Evolutionary conservation across 2,888 invertebrate genomes (phyloP).

Genomic region (Catotricha subobsoleta): DNA sequence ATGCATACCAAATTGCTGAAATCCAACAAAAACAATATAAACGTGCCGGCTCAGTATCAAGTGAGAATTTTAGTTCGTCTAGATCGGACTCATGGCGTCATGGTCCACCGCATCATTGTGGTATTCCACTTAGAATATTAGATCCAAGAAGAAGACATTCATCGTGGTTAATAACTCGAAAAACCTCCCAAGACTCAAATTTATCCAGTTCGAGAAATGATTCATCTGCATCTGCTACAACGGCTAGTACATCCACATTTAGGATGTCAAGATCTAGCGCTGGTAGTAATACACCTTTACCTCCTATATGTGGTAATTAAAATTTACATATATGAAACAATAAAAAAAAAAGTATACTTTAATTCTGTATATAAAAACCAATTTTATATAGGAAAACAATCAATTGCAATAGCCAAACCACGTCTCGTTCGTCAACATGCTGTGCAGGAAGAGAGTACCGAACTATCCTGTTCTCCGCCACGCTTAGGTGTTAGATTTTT

Average conservation of each 20-base stretch:
- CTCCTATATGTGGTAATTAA: constrained; percentile 24
- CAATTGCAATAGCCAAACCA: constrained; percentile 38
- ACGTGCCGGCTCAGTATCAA: constrained; percentile 66
- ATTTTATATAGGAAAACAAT: constrained; percentile 10
- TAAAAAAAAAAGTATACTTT: not conserved
- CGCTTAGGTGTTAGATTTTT: constrained; percentile 40
- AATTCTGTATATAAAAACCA: too few species aligned
- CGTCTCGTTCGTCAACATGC: constrained; percentile 65
- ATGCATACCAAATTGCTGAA: constrained; percentile 58
- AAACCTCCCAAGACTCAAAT: constrained; percentile 84
- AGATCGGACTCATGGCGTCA: constrained; percentile 77
- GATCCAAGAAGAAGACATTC: constrained; percentile 66
- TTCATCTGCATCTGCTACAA: constrained; percentile 78
- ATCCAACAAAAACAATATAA: constrained; percentile 58
- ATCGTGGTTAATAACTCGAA: constrained; percentile 78
- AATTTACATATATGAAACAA: not conserved
- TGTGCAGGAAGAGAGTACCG: constrained; percentile 53
- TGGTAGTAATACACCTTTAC: constrained; percentile 33
- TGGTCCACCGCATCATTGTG: constrained; percentile 48
- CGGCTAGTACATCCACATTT: constrained; percentile 81
- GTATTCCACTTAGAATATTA: constrained; percentile 53
- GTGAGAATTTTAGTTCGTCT: constrained; percentile 78
- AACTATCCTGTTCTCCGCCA: constrained; percentile 24
- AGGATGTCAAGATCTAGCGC: constrained; percentile 69
- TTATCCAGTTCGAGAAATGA: constrained; percentile 79